Base-by-base conservation (phyloP, 2,113 vertebrate species). In the Scytalopus superciliaris region DNA sequence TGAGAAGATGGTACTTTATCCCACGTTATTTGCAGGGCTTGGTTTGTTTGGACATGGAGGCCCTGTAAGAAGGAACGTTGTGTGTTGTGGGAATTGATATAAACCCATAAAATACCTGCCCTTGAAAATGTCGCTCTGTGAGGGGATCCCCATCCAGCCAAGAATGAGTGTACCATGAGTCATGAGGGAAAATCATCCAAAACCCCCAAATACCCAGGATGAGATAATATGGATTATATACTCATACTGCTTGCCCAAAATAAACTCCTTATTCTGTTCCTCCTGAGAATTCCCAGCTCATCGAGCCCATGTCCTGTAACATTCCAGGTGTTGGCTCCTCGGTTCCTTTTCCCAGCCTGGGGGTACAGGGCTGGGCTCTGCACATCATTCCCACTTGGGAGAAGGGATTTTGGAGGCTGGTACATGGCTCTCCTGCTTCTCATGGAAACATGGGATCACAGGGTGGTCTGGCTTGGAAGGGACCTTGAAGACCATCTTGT, bases 241-340 rank as follows among this genome's bases (percentile, higher is more conserved):
- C 79, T 50, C 3, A 0, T 47, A 8, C 35, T 35, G 30, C 10
- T 45, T 86, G 52, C 75, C 39, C 31, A 53, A 40, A 84, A 60
- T 55, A 53, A 89, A 39, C 19, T 59, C 56, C 27, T 70, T 68
- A 18, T 11, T 63, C 47, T 50, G 28, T 67, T 39, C 52, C 60
- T 72, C 66, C 55, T 66, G 62, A 82, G 66, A 63, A 14, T 45
- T 57, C 53, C 42, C 78, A 74, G 25, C 44, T 90, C 52, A 19
- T n/a, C 0, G 0, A 75, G 47, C 52, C 47, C 12, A 19, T 39
- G 39, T 30, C 31, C 53, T 40, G 37, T 31, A 56, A 42, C 0
- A 2, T 44, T 70, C 33, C 75, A 47, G 33, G 56, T 66, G 47
- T 12, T 60, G 56, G 45, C 42, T 47, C 3, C 66, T 37, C 2